Evolutionary conservation across 2,797 vertebrate species (phyloP).

Genomic region (Coregonus suidteri): DNA sequence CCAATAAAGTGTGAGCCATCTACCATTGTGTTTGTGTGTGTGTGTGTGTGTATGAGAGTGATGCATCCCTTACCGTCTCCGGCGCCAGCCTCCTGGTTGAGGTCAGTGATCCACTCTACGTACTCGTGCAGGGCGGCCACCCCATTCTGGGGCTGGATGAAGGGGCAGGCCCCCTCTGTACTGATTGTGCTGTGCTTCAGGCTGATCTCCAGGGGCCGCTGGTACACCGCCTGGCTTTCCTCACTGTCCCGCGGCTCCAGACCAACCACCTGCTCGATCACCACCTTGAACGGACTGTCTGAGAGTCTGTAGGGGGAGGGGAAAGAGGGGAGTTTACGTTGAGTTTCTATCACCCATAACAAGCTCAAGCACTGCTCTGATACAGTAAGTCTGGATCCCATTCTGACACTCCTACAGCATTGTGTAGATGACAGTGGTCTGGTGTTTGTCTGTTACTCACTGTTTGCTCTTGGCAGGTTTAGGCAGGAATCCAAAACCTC

Average conservation of each 20-base stretch:
- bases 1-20: neutral
- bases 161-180: conserved; percentile 79
- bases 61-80: conserved; percentile 68
- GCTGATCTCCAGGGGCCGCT: conserved; percentile 87
- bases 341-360: neutral
- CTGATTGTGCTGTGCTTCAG: conserved; percentile 85
- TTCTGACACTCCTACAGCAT: neutral
- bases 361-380: neutral
- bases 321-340: neutral
- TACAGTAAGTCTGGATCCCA: neutral
- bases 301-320: conserved; percentile 69
- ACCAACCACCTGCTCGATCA: conserved; percentile 82
- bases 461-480: conserved; percentile 77
- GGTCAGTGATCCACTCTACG: conserved; percentile 81
- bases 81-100: conserved; percentile 52
- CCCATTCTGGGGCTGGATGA: conserved; percentile 78
- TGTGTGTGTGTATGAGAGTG: no score
- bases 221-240: conserved; percentile 73
- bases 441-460: conserved; percentile 73
- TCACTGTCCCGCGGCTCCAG: conserved; percentile 65
- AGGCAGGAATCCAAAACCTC: conserved; percentile 83
- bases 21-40: neutral
- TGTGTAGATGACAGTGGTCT: neutral
- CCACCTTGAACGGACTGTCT: conserved; percentile 87
- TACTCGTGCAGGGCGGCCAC: conserved; percentile 89